A percentile compares a stretch with the other conserved stretches of the same genome.
These are phyloP conservation scores for Lacanobia oleracea DNA, from an alignment of 2,888 invertebrate genomes.

Conservation along the genomic window DNA sequence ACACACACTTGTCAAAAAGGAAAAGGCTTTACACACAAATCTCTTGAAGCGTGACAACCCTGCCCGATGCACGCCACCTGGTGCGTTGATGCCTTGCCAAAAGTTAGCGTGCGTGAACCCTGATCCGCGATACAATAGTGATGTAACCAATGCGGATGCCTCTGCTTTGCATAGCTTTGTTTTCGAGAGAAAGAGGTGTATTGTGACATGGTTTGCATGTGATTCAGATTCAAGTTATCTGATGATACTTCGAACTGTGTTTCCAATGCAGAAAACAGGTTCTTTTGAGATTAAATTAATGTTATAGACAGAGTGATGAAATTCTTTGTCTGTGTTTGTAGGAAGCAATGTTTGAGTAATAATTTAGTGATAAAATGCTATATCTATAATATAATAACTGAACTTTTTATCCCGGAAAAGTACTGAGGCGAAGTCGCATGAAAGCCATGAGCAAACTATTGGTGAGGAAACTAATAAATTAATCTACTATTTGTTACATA, in stretches of 20 bases:
- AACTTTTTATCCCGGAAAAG: background rate
- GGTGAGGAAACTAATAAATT: constrained; percentile 5
- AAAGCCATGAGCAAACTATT: background rate
- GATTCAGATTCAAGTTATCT: constrained; percentile 42
- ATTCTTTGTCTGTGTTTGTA: background rate
- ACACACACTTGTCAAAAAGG: constrained; percentile 20
- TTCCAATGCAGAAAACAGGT: constrained; percentile 13
- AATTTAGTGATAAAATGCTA: no score
- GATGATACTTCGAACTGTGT: constrained; percentile 18
- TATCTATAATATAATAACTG: no score
- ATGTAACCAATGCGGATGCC: constrained; percentile 50
- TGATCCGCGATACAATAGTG: constrained; percentile 51
- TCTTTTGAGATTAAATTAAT: background rate
- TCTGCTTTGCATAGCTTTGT: constrained; percentile 37
- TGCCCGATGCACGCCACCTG: constrained; percentile 47
- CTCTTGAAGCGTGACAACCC: constrained; percentile 48
- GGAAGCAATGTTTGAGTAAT: background rate
- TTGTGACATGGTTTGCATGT: constrained; percentile 42
- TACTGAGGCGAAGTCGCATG: background rate
- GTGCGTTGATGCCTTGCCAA: constrained; percentile 56
- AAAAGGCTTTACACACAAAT: constrained; percentile 10
- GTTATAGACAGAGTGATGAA: background rate
- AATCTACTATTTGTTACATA: background rate
- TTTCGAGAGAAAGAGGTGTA: constrained; percentile 38
- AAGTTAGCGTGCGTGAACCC: constrained; percentile 62